These are phyloP conservation scores for Eurytemora carolleeae DNA, from an alignment of 1,140 invertebrate species.

Conservation along the genomic window DNA sequence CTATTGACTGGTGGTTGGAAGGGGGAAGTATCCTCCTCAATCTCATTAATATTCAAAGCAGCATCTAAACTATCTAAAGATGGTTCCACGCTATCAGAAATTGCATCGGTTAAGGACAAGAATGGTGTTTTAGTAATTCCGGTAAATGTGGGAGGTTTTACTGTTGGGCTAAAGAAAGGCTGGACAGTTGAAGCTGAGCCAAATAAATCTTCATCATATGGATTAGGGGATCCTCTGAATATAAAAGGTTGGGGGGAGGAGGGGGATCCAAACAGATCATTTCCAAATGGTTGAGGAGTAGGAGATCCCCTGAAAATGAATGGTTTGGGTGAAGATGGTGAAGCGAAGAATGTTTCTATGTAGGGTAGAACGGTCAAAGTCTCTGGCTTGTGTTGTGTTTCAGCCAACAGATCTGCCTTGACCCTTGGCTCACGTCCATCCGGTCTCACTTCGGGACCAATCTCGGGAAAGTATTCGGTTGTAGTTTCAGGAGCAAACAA, in stretches of 20 bases:
- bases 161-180: background rate
- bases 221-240: background rate
- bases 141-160: background rate
- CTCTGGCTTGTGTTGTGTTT: background rate
- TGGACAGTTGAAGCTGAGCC: background rate
- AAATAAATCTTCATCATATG: background rate
- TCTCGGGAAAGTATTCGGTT: background rate
- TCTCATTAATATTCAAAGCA: no score
- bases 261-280: background rate
- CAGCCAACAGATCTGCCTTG: slow-evolving; percentile 1
- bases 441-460: slow-evolving; percentile 10
- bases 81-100: no score
- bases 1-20: no score
- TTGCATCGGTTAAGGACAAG: no score
- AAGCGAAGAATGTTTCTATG: background rate
- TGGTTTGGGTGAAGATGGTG: background rate
- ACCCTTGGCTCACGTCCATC: slow-evolving; percentile 11
- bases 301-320: no score
- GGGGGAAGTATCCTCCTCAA: no score
- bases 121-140: background rate
- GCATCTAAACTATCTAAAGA: no score
- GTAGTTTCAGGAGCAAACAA: no score
- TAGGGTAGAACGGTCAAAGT: background rate
- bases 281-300: no score
- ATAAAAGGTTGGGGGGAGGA: background rate